Evolutionary conservation across 2,797 vertebrate genomes (phyloP), one percentile per base, ranked within the genome.

Genomic region (Notolabrus celidotus): DNA sequence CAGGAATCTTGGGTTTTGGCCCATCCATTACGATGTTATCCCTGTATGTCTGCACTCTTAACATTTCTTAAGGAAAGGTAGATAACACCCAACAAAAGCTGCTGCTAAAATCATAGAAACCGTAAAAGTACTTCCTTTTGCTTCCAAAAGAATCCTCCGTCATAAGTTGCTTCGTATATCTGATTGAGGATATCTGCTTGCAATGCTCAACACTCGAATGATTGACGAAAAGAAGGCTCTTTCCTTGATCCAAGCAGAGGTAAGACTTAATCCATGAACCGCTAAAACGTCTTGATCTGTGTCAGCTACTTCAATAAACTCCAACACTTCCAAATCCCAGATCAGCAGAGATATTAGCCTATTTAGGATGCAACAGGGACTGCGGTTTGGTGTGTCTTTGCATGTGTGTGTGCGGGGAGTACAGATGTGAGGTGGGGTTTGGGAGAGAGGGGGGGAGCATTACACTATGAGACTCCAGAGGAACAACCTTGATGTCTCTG

Each of bases 311-410:
- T 80, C 84, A 86, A 86, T 90, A 81, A 89, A 91, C 86, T 89
- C 64, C 7, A 86, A 81, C 79, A 52, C 75, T 74, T 66, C 65
- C 75, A 92, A 93, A 87, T 93, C 92, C 92, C 92, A 83, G 68
- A 91, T 93, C 91, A 91, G 92, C 91, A 92, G 88, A 90, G 91
- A 94, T 92, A 94, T 94, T 91, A 94, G 80, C 89, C 92, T 88
- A 93, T 83, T 94, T 93, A 86, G 50, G 68, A 79, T 62, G 69
- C 72, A 73, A 67, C 46, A 54, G 83, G 84, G 85, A 80, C 57
- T 47, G 50, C 43, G 86, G 23, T 71, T 82, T 27, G 49, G 23
- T 57, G 65, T 50, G 63, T 49, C 27, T 75, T 25, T 57, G 67
- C 49, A 20, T 54, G 68, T 31, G 41, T 43, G 56, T 69, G 71